Evolutionary conservation across 64 coral and sea anemone species (phyloP).

Genomic region (Astreopora myriophthalma): DNA sequence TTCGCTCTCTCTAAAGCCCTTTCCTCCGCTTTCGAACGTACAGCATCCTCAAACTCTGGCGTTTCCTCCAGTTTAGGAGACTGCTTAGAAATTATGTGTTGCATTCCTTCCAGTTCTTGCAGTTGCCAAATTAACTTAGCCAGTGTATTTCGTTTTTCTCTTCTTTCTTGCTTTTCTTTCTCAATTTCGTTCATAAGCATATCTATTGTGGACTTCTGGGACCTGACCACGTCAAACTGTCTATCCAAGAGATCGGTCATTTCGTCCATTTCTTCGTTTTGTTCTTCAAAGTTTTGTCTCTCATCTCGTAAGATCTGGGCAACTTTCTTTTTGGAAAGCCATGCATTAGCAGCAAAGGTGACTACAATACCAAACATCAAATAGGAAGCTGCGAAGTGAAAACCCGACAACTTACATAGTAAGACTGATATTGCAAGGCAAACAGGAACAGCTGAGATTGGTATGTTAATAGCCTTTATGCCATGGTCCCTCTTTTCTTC

Average conservation of each 20-base stretch:
- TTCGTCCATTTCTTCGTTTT: slow-evolving; percentile 87
- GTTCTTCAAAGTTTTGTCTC: slow-evolving; percentile 63
- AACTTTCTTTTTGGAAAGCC: slow-evolving; percentile 57
- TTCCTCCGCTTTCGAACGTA: slow-evolving; percentile 57
- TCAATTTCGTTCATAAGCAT: slow-evolving; percentile 82
- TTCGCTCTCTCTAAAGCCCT: slow-evolving; percentile 76
- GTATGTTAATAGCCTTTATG: slow-evolving; percentile 17
- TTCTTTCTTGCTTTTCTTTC: slow-evolving; percentile 80
- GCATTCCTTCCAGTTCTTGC: slow-evolving; percentile 90
- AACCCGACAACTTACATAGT: slow-evolving; percentile 58
- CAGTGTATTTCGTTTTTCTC: slow-evolving; percentile 68
- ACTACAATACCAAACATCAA: slow-evolving; percentile 12
- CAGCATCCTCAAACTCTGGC: slow-evolving; percentile 50
- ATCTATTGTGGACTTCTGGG: slow-evolving; percentile 85
- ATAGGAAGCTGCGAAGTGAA: slow-evolving; percentile 40
- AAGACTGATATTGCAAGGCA: slow-evolving; percentile 58
- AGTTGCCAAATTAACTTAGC: slow-evolving; percentile 87
- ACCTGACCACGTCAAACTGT: slow-evolving; percentile 85
- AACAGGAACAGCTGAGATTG: slow-evolving; percentile 49
- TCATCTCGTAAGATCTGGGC: slow-evolving; percentile 77
- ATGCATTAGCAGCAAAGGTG: slow-evolving; percentile 67
- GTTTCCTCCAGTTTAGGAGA: not conserved
- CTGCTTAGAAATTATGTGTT: slow-evolving; percentile 65
- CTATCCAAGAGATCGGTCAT: slow-evolving; percentile 81
- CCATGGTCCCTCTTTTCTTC: slow-evolving; percentile 6